Base-by-base conservation (phyloP, 1,140 invertebrate genomes). In the Cotesia typhae region DNA sequence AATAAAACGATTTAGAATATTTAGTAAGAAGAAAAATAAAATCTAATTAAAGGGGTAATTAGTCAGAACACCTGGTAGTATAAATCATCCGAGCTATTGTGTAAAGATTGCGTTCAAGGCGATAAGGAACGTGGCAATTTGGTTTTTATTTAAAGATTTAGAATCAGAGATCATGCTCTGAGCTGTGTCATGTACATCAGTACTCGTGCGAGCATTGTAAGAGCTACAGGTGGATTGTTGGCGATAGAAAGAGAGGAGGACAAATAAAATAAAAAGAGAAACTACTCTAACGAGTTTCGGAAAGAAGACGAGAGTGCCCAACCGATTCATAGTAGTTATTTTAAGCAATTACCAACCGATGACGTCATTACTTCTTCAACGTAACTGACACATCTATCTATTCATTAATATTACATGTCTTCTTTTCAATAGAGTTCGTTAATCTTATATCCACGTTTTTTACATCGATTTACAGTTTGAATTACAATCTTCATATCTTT, bases 271-370 rank as follows among this genome's bases (percentile, higher is more conserved):
- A 47, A 47, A 47, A 47, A 61, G 59, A 35, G 7, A 35, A 17
- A 37, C 1, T 67, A 52, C 38, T 35, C 35, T 65, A 35, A 61
- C 17, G 38, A 28, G 35, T 59, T 41, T 60, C 36, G 3, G 28
- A 28, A 57, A 71, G 51, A 63, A 74, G 60, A 14, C 41, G 57
- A 64, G 67, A 70, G 63, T 67, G 20, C 38, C 63, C 41, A 37
- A 28, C 77, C 75, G 77, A 81, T 80, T 82, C 78, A 79, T 80
- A 76, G 75, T 71, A 66, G 73, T 77, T 84, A 85, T 84, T 84
- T 85, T 80, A 72, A 80, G 79, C 77, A 78, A 80, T 79, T 74
- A 76, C 77, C 74, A 76, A 73, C 67, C 61, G 68, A 70, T 76
- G 75, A 74, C 73, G 78, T 76, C 73, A 77, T 69, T 14, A 47